These are phyloP conservation scores for Ophioderma brevispina DNA, from an alignment of 35 echinoderm and acorn worm genomes.

Conservation along the genomic window DNA sequence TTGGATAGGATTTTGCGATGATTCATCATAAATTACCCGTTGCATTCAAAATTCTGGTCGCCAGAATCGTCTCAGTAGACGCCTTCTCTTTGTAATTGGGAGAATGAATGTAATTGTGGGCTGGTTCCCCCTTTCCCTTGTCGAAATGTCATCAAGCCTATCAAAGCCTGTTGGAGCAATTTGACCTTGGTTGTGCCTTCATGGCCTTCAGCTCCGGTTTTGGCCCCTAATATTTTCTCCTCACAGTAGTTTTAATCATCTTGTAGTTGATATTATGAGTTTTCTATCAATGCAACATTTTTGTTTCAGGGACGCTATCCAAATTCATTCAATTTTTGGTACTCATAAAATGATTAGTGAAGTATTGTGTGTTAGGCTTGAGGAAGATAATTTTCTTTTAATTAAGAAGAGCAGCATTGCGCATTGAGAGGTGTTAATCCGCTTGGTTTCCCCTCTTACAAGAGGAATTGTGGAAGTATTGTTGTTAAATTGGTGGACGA, in stretches of 20 bases:
- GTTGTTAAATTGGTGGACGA: no score
- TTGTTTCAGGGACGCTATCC: no score
- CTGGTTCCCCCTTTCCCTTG: constrained; percentile 30
- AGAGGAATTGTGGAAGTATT: no score
- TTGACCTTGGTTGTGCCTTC: constrained; percentile 15
- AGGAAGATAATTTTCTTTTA: no score
- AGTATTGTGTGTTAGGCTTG: no score
- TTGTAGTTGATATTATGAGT: not conserved
- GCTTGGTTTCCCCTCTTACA: no score
- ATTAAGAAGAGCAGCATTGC: no score
- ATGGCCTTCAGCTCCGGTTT: constrained; percentile 39
- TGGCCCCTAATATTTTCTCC: constrained; percentile 20
- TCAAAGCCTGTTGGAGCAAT: not conserved
- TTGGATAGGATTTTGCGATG: constrained; percentile 53
- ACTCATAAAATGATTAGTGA: no score
- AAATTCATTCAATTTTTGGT: no score
- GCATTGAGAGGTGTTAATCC: no score
- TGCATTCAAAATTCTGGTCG: constrained; percentile 43
- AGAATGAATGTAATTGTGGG: constrained; percentile 42
- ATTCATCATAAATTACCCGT: constrained; percentile 13
- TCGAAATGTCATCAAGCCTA: constrained; percentile 7
- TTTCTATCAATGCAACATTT: no score
- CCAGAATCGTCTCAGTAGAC: not conserved
- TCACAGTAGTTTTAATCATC: not conserved
- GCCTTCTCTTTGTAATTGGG: constrained; percentile 39